phyloP scores from a whole-genome alignment of 35 echinoderm and acorn worm genomes.

The Heliocidaris tuberculata region DNA sequence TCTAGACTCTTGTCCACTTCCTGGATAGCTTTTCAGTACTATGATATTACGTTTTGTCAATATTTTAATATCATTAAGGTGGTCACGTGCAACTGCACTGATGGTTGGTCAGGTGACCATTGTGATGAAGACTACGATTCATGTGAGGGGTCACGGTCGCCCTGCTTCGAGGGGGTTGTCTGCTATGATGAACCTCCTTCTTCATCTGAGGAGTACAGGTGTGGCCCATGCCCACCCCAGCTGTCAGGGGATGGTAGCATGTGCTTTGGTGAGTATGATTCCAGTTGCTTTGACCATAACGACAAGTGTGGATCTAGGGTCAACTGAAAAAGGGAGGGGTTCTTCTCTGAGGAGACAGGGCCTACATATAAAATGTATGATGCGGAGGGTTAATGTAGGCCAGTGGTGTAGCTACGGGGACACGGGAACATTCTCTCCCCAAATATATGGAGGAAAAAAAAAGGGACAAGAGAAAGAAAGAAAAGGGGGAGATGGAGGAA shows the following conservation, averaged over 20 bases:
- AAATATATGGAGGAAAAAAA: too few relatives aligned
- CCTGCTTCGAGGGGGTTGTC: constrained; percentile 58
- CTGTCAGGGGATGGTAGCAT: constrained; percentile 63
- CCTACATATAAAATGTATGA: too few relatives aligned
- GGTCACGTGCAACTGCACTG: constrained; percentile 65
- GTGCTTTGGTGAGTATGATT: constrained; percentile 39
- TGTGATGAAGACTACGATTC: constrained; percentile 70
- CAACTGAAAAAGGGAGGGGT: too few relatives aligned
- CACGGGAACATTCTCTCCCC: too few relatives aligned
- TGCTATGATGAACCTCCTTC: constrained; percentile 58
- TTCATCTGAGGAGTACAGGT: constrained; percentile 37
- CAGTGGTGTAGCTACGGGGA: too few relatives aligned
- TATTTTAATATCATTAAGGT: constrained; percentile 42
- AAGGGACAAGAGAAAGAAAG: too few relatives aligned
- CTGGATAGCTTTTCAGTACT: not conserved
- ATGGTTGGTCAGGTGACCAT: constrained; percentile 53
- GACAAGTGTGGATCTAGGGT: too few relatives aligned
- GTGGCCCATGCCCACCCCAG: constrained; percentile 59
- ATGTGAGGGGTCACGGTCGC: constrained; percentile 49
- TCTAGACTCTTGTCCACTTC: not conserved
- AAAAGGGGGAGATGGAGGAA: not conserved
- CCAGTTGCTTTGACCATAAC: too few relatives aligned
- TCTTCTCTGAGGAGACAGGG: too few relatives aligned
- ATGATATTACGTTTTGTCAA: not conserved
- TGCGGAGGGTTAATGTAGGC: too few relatives aligned